Evolutionary conservation across 2,888 invertebrate species (phyloP), one percentile per base, ranked within the genome.

Genomic region (Drosophila affinis): DNA sequence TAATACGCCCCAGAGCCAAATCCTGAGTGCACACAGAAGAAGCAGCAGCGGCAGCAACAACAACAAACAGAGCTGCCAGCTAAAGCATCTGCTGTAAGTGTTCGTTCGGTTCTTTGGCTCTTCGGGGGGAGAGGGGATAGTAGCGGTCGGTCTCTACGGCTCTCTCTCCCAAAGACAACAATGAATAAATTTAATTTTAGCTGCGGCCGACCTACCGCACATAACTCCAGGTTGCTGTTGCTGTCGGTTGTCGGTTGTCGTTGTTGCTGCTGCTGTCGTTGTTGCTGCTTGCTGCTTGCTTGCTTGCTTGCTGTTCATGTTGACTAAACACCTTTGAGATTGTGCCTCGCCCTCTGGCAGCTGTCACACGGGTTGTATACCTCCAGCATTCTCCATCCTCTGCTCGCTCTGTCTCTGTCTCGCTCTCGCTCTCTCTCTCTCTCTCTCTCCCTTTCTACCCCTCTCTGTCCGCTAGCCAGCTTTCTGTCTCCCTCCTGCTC

Each of bases 241-340:
- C 39, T 39, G 65, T 47, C 56, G 64, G 64, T 47, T 39, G 53
- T 21, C 53, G n/a, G 39, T 27, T 63, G 60, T 60, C 56, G 70
- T 55, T 47, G 58, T 49, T 57, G 48, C 44, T 44, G 61, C 52
- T 56, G 67, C 51, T n/a, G n/a, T n/a, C 34, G 54, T 56, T 67
- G 29, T 6, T 29, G 48, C 24, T 61, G 45, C 32, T 47, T 47
- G 48, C 29, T 62, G 63, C 46, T 51, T n/a, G 34, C 34, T 57
- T 53, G 57, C 46, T 74, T 62, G 52, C 39, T 39, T 67, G 63
- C 21, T 56, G 76, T 63, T 75, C 83, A 61, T 68, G 76, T 78
- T 86, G 83, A 84, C 88, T 88, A 88, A 88, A 83, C 80, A 87
- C 82, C 82, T 83, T 83, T 79, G 88, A 82, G 82, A 81, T 87